A percentile compares a stretch with the other conserved stretches of the same genome.
phyloP scores from a whole-genome alignment of 2,888 invertebrate genomes.

The Epistrophella euchroma region DNA sequence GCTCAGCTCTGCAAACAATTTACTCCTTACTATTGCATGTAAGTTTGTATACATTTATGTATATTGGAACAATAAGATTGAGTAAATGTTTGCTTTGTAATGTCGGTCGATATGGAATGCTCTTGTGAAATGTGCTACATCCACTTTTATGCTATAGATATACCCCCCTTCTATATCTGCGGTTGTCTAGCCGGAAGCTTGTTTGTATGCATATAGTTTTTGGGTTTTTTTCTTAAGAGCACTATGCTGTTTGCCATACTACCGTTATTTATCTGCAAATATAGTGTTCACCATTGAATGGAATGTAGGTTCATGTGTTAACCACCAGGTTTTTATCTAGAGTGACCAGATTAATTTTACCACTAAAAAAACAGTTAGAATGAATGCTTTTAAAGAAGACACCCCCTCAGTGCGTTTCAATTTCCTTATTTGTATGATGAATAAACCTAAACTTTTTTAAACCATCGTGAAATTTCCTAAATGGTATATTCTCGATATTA shows the following conservation, averaged over 20 bases:
- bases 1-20: constrained; percentile 56
- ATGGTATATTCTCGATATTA: no score
- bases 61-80: constrained; percentile 43
- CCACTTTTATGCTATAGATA: neutral
- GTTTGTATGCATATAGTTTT: constrained; percentile 16
- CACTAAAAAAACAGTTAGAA: no score
- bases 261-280: constrained; percentile 37
- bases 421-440: no score
- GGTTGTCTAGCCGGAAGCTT: constrained; percentile 33
- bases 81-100: constrained; percentile 63
- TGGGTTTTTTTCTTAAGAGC: constrained; percentile 24
- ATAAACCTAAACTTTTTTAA: no score
- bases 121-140: constrained; percentile 5
- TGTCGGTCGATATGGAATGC: constrained; percentile 39
- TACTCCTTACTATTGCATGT: constrained; percentile 26
- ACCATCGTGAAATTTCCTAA: no score
- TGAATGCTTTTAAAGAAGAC: no score
- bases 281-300: constrained; percentile 36
- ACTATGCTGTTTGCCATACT: constrained; percentile 34
- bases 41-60: neutral
- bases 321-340: neutral
- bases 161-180: neutral
- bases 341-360: constrained; percentile 31
- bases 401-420: no score
- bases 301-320: neutral